Conservation (phyloP, 2,888 invertebrate species). For the Anodontia alba region DNA sequence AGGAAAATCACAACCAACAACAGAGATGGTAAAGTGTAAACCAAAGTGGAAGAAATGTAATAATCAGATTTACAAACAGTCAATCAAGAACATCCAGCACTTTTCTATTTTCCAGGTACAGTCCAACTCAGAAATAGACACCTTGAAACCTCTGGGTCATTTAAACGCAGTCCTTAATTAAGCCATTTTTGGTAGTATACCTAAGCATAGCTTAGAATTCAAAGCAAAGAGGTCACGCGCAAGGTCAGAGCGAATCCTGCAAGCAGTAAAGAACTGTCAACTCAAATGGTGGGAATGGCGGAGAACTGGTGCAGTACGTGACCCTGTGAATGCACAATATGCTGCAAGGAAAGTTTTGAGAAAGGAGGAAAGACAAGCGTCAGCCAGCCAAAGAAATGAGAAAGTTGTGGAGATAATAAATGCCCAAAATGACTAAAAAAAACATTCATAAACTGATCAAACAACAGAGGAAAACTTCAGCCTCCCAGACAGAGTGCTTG, state of each 20-base stretch:
- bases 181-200: neutral
- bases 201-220: neutral
- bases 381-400: neutral
- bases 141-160: neutral
- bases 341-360: neutral
- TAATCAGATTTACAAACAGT: neutral
- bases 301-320: neutral
- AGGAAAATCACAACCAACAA: neutral
- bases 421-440: neutral
- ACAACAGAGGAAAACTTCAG: neutral
- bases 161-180: neutral
- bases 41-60: slow-evolving; percentile 7
- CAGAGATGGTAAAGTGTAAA: neutral
- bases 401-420: neutral
- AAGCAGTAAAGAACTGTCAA: neutral
- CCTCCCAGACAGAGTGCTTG: neutral
- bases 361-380: neutral
- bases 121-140: neutral
- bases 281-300: neutral
- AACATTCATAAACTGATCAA: neutral
- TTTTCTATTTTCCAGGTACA: neutral
- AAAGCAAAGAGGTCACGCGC: neutral
- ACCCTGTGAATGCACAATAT: neutral
- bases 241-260: neutral
- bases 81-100: neutral